A percentile compares a stretch with the other conserved stretches of the same genome.
These are phyloP conservation scores for Lasioglossum lativentre DNA, from an alignment of 2,888 invertebrate genomes.

Conservation along the genomic window DNA sequence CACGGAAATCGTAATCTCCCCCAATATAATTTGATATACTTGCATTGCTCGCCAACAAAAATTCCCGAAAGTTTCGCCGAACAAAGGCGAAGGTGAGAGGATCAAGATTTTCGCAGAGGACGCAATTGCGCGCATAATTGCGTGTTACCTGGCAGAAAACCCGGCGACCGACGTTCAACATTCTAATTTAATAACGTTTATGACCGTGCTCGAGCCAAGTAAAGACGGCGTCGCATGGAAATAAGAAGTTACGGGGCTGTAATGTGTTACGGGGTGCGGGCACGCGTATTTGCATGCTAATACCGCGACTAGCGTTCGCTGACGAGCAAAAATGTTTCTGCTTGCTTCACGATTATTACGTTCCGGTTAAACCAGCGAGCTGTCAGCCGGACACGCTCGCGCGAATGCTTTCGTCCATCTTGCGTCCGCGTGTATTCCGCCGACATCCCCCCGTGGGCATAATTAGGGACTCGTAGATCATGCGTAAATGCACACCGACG, in stretches of 20 bases:
- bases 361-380: slow-evolving; percentile 33
- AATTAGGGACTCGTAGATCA: slow-evolving; percentile 58
- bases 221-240: slow-evolving; percentile 16
- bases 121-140: neutral
- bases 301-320: neutral
- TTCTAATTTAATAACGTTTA: slow-evolving; percentile 29
- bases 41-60: no score
- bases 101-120: neutral
- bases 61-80: neutral
- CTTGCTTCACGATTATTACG: slow-evolving; percentile 52
- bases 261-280: slow-evolving; percentile 13
- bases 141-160: neutral
- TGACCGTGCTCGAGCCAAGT: neutral
- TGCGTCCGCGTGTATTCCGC: slow-evolving; percentile 29
- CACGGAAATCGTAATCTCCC: no score
- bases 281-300: slow-evolving; percentile 26
- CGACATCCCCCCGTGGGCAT: slow-evolving; percentile 17
- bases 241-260: slow-evolving; percentile 18
- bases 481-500: slow-evolving; percentile 29
- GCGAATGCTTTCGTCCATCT: slow-evolving; percentile 24
- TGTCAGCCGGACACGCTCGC: slow-evolving; percentile 37
- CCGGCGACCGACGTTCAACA: no score
- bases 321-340: slow-evolving; percentile 23
- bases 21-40: no score
- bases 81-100: neutral